Evolutionary conservation across 2,888 invertebrate genomes (phyloP), one percentile per base, ranked within the genome.

Genomic region (Digitonthophagus gazella): DNA sequence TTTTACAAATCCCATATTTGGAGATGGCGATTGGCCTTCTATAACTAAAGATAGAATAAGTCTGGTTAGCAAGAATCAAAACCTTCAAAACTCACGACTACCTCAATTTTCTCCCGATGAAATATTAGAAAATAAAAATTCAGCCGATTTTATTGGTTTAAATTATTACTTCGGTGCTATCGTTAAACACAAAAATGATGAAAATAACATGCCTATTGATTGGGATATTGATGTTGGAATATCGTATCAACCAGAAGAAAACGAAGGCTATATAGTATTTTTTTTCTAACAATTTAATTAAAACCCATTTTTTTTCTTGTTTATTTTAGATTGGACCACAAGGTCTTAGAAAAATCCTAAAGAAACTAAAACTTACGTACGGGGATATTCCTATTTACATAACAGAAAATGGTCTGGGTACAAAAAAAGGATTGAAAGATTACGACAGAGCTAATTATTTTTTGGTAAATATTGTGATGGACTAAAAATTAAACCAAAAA

Each of bases 121-220:
- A 82, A 79, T 85, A 5, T 69, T 79, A 18, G 75, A 78, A 8
- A 80, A 86, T 56, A 76, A 75, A 77, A 87, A 84, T 76, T 85
- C 84, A 72, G 84, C 76, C 72, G 91, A 92, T 77, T 91, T 89
- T 79, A 82, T 91, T 22, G 90, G 90, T 0, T 74, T 91, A 4
- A 91, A 90, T 76, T 85, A 88, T 67, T 91, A 89, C 78, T 85
- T 88, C 0, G 83, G 86, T 0, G 81, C 11, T 11, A 44, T 11
- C 3, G 28, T 44, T 11, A 44, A 80, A 70, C 65, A 87, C 72
- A 82, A 83, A 0, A 72, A 82, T 6, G 67, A 77, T 56, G 28
- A 44, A 44, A 44, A 85, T 86, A 3, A 76, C 82, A 14, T 67
- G 58, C 54, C 20, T 8, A 20, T 18, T n/a, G 18, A 18, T 14